These are phyloP conservation scores for Stercorarius parasiticus DNA, from an alignment of 2,113 vertebrate genomes.

Conservation along the genomic window DNA sequence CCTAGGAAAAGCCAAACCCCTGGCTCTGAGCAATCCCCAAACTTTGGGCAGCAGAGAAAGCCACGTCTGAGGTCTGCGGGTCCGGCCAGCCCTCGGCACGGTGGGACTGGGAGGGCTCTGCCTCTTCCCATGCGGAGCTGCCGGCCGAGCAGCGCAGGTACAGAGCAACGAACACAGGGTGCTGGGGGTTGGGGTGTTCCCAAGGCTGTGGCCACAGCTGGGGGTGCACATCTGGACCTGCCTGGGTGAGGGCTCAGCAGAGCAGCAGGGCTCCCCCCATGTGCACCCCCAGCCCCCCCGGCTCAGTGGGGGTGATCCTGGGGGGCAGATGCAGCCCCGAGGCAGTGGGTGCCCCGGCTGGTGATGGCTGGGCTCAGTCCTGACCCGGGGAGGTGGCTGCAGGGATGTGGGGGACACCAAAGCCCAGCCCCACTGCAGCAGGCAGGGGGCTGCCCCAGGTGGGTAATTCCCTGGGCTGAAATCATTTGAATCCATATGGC, in stretches of 20 bases:
- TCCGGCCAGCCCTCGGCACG: accelerated
- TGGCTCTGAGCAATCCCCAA: background rate
- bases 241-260: accelerated
- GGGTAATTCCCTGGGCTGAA: background rate
- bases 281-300: accelerated
- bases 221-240: background rate
- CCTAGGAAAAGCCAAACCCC: background rate
- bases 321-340: background rate
- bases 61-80: background rate
- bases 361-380: background rate
- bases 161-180: accelerated
- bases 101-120: background rate
- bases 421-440: accelerated
- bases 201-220: background rate
- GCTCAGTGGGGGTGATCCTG: background rate
- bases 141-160: background rate
- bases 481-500: background rate
- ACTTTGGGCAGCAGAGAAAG: background rate
- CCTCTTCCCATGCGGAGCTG: accelerated
- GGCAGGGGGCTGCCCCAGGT: accelerated
- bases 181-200: background rate
- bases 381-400: accelerated
- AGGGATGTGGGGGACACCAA: accelerated
- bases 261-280: accelerated
- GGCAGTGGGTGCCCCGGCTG: accelerated